Base-by-base conservation (phyloP, 2,888 invertebrate species). In the Penaeus monodon region DNA sequence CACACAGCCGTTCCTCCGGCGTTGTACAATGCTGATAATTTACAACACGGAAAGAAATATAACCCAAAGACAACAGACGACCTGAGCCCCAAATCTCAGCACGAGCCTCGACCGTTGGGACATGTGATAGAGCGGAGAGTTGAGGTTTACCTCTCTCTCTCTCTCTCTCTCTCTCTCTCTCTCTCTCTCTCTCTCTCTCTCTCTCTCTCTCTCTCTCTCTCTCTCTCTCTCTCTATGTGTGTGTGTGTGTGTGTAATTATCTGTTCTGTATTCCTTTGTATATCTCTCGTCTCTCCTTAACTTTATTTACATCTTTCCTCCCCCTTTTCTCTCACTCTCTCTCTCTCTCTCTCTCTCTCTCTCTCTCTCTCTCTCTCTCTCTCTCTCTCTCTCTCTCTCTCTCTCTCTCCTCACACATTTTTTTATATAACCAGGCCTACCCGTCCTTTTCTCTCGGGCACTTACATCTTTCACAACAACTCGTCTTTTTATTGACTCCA, bases 101-200 rank as follows among this genome's bases (percentile, higher is more conserved):
- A 81, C 81, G 81, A 77, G 81, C 86, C 77, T 81, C 44, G 68
- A 86, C 86, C 86, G 86, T 86, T 86, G 77, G 27, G 66, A 78
- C 74, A 63, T n/a, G n/a, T 38, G 64, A 38, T 73, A 73, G 33
- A n/a, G 29, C 73, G 33, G 22, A 27, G 38, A 24, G 38, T 22
- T 73, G 38, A 73, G 22, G 22, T 24, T 29, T 57, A 17, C 17
- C 73, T 24, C 7, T 33, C 73, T 73, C 33, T 73, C 38, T n/a
- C 33, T 38, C 33, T 33, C 33, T 73, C 24, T 73, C 73, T 73
- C 33, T 73, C 73, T 38, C 33, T 38, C 29, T 33, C 73, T 38
- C 33, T 33, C 10, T 38, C 27, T 38, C 73, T n/a, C 7, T 33
- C 29, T 33, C 73, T 38, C 73, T 29, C 20, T 33, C 73, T 38